Conservation (phyloP, 2,113 vertebrate species). For the Phycodurus eques region DNA sequence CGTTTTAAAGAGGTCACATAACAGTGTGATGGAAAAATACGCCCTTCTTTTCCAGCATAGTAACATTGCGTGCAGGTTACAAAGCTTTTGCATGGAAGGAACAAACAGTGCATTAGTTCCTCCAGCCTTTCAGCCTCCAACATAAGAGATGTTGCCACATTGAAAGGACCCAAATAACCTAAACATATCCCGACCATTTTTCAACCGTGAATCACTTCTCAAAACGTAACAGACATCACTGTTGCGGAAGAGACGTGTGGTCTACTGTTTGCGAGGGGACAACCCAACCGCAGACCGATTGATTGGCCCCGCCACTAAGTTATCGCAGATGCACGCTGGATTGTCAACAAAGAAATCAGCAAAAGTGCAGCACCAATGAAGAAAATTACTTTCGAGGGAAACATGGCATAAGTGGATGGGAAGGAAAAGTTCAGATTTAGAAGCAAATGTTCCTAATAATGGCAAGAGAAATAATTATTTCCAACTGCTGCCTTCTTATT, state of each 20-base stretch:
- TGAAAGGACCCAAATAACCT: neutral
- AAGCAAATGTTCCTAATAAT: neutral
- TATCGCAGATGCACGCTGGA: slow-evolving; percentile 50
- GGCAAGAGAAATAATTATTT: neutral
- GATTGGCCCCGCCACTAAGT: slow-evolving; percentile 50
- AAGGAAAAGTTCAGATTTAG: neutral
- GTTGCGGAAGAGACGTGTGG: slow-evolving; percentile 4
- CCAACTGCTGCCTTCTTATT: no score
- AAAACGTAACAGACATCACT: neutral
- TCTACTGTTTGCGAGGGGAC: slow-evolving; percentile 16
- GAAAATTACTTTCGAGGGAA: slow-evolving; percentile 9
- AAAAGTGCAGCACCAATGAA: slow-evolving; percentile 25
- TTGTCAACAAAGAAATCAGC: slow-evolving; percentile 31
- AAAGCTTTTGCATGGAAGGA: neutral
- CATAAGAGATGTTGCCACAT: neutral
- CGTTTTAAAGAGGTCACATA: neutral
- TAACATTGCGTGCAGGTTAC: neutral
- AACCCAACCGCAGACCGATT: slow-evolving; percentile 37
- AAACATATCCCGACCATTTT: neutral
- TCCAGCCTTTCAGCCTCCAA: neutral
- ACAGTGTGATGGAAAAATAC: neutral
- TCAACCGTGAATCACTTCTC: neutral
- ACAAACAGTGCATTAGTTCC: neutral
- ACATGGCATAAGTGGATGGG: neutral
- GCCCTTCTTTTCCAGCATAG: neutral